phyloP scores from a whole-genome alignment of 1,140 invertebrate genomes.

The Calephelis nemesis region DNA sequence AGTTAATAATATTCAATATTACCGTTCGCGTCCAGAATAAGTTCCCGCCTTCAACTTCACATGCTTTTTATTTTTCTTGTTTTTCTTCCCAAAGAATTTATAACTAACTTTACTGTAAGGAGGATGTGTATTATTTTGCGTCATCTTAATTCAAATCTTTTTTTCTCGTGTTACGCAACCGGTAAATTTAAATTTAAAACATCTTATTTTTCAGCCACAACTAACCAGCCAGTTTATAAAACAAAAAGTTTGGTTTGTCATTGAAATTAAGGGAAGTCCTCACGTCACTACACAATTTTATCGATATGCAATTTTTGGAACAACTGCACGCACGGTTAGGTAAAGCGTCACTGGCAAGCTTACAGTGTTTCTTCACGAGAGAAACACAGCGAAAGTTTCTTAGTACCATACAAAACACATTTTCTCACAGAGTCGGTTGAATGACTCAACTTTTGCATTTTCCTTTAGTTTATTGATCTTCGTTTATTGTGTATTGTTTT shows the following conservation, averaged over 20 bases:
- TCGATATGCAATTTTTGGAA: constrained; percentile 29
- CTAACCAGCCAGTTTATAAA: constrained; percentile 19
- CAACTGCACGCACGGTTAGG: constrained; percentile 37
- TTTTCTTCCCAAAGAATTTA: constrained; percentile 67
- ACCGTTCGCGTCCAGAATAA: constrained; percentile 61
- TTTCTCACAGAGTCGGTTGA: constrained; percentile 40
- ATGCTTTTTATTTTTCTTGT: constrained; percentile 62
- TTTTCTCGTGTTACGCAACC: constrained; percentile 15
- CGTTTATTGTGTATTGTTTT: constrained; percentile 3
- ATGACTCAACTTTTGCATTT: constrained; percentile 31
- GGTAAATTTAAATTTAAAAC: constrained; percentile 19
- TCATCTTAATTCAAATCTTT: constrained; percentile 44
- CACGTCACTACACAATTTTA: constrained; percentile 25
- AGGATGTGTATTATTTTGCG: constrained; percentile 51
- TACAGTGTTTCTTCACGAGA: constrained; percentile 46
- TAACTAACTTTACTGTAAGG: constrained; percentile 54
- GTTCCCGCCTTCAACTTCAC: constrained; percentile 58
- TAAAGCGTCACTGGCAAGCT: constrained; percentile 48
- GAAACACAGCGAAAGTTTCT: constrained; percentile 55
- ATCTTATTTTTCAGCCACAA: constrained; percentile 9
- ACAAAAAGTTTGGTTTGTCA: constrained; percentile 38
- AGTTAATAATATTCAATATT: constrained; percentile 29
- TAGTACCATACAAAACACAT: constrained; percentile 29
- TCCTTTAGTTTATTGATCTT: constrained; percentile 29
- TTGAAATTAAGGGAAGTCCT: background rate